Conservation (phyloP, 2,888 invertebrate species). For the Epinotia brunnichana region DNA sequence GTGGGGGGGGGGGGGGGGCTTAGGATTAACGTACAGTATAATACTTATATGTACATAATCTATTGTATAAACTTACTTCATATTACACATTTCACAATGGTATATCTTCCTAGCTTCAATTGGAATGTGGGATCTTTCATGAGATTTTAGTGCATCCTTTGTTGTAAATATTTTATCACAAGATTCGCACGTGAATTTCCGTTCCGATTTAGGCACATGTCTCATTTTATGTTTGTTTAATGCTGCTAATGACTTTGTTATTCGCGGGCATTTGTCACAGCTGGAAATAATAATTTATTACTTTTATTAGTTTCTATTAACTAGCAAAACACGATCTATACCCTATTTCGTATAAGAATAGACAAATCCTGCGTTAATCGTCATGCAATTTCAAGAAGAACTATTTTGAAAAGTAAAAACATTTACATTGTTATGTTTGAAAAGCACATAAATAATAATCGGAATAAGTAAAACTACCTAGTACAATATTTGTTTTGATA, state of each 20-base stretch:
- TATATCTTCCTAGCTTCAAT: constrained; percentile 80
- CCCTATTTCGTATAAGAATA: no score
- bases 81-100: constrained; percentile 77
- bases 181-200: constrained; percentile 73
- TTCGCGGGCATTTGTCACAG: constrained; percentile 81
- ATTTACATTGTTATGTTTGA: no score
- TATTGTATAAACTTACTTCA: constrained; percentile 71
- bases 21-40: background rate
- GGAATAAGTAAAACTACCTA: no score
- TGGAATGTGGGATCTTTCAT: constrained; percentile 80
- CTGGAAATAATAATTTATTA: constrained; percentile 57
- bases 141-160: constrained; percentile 79
- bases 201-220: constrained; percentile 81
- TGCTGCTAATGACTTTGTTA: constrained; percentile 75
- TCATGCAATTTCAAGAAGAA: no score
- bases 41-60: background rate
- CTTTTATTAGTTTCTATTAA: no score
- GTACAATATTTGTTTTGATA: no score
- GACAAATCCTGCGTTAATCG: no score
- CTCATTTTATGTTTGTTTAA: constrained; percentile 80
- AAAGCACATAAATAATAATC: no score
- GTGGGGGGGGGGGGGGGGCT: no score
- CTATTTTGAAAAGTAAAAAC: no score
- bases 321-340: no score
- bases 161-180: constrained; percentile 79